Percentiles rank a stretch among this genome's conserved stretches.
phyloP scores from a whole-genome alignment of 2,888 invertebrate species.

The Apocheima hispidaria region DNA sequence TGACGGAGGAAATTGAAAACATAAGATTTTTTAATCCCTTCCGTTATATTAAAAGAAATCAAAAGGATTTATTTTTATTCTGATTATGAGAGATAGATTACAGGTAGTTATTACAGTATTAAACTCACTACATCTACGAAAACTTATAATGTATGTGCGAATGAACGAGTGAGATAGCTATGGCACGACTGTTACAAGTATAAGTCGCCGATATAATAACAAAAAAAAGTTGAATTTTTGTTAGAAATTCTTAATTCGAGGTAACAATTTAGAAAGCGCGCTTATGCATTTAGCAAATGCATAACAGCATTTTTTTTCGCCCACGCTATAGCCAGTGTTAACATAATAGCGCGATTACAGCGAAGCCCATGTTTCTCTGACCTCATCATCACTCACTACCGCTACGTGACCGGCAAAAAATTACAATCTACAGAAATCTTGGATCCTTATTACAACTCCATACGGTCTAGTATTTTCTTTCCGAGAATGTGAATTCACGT shows the following conservation, averaged over 20 bases:
- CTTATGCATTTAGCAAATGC: slow-evolving; percentile 16
- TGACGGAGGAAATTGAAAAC: too few relatives aligned
- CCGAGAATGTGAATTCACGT: slow-evolving; percentile 28
- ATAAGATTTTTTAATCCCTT: too few relatives aligned
- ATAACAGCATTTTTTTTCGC: slow-evolving; percentile 45
- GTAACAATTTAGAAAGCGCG: slow-evolving; percentile 19
- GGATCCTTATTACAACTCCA: slow-evolving; percentile 20
- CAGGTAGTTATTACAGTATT: too few relatives aligned
- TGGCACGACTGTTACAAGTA: too few relatives aligned
- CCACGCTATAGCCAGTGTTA: slow-evolving; percentile 38
- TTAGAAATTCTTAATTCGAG: background rate
- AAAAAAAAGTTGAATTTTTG: too few relatives aligned
- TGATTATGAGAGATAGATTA: too few relatives aligned
- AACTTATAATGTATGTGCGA: too few relatives aligned
- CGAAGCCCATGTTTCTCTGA: slow-evolving; percentile 56
- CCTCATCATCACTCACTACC: slow-evolving; percentile 66
- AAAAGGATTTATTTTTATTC: too few relatives aligned
- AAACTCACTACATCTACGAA: too few relatives aligned
- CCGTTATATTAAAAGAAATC: too few relatives aligned
- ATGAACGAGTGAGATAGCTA: too few relatives aligned
- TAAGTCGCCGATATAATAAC: too few relatives aligned
- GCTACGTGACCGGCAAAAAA: slow-evolving; percentile 78
- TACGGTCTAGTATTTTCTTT: slow-evolving; percentile 26
- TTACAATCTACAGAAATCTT: slow-evolving; percentile 23
- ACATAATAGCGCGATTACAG: slow-evolving; percentile 48